These are phyloP conservation scores for Petrocephalus sullivani DNA, from an alignment of 2,797 vertebrate species.

Conservation along the genomic window DNA sequence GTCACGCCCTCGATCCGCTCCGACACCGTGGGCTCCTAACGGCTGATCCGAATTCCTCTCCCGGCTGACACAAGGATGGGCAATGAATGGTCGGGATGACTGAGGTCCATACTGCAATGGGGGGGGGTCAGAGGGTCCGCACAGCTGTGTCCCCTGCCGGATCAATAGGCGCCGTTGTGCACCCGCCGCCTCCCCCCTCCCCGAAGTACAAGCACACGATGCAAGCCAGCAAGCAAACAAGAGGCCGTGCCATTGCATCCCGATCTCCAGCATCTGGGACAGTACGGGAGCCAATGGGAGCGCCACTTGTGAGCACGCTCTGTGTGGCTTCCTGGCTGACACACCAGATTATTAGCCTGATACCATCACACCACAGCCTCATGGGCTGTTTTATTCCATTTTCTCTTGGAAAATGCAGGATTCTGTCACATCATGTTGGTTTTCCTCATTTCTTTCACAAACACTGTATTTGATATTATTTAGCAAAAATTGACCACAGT, in stretches of 20 bases:
- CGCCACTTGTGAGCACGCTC: not conserved
- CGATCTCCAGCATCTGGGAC: slow-evolving; percentile 2
- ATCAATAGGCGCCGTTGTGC: not conserved
- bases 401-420: not conserved
- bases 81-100: not conserved
- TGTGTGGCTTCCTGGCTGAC: not conserved
- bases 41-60: not conserved
- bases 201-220: not conserved
- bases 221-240: not conserved
- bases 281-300: not conserved
- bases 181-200: not conserved
- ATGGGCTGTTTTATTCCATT: not conserved
- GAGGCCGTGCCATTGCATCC: not conserved
- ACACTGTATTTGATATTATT: not conserved
- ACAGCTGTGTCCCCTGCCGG: not conserved
- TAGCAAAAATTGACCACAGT: not conserved
- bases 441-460: not conserved
- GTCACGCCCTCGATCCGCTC: not conserved
- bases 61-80: not conserved
- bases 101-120: not conserved
- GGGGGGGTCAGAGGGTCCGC: not conserved
- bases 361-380: not conserved
- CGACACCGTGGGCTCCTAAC: not conserved
- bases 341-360: not conserved
- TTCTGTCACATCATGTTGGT: not conserved